Evolutionary conservation across 2,113 vertebrate genomes (phyloP).

Genomic region (Camelus dromedarius): DNA sequence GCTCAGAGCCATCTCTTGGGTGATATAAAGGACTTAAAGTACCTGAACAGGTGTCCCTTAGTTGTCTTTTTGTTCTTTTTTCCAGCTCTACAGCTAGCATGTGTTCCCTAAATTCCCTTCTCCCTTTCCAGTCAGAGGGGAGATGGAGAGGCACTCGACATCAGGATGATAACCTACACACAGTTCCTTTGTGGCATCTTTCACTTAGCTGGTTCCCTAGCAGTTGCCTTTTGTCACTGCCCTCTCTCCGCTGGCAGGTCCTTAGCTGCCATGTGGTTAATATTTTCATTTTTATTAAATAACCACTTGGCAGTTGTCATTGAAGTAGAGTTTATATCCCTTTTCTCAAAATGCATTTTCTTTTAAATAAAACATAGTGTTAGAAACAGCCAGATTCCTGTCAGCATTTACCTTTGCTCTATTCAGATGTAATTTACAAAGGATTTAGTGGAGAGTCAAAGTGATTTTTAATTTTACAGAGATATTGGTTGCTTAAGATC

Average conservation of each 20-base stretch:
- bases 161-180: neutral
- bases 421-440: neutral
- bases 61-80: neutral
- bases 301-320: neutral
- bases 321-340: neutral
- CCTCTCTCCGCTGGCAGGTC: neutral
- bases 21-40: neutral
- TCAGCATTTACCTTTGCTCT: constrained; percentile 30
- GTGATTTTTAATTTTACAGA: constrained; percentile 43
- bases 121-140: neutral
- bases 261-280: neutral
- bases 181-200: neutral
- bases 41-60: neutral
- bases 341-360: neutral
- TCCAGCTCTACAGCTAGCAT: neutral
- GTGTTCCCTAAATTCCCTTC: neutral
- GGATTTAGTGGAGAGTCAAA: neutral
- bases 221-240: neutral
- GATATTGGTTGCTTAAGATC: neutral
- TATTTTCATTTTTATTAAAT: neutral
- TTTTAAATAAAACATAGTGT: neutral
- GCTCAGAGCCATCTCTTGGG: neutral
- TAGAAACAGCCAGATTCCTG: neutral
- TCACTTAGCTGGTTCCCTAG: neutral
- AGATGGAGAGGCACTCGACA: neutral